These are phyloP conservation scores for Microcebus tavaratra DNA, from an alignment of 2,113 vertebrate genomes.

Conservation along the genomic window DNA sequence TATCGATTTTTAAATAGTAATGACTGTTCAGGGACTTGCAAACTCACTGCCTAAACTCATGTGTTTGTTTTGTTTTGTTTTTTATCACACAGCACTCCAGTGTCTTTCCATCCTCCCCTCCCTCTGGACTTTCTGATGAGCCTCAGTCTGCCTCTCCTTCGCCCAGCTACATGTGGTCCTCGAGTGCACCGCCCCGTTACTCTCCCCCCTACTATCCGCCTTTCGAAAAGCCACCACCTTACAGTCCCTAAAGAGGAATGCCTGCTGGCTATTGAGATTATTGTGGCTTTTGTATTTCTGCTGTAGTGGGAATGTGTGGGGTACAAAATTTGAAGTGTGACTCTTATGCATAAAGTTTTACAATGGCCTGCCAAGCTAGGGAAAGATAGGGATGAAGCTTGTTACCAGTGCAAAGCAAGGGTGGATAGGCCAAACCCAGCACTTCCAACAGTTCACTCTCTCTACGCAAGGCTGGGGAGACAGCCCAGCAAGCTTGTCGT, in stretches of 20 bases:
- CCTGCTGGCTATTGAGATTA: constrained; percentile 68
- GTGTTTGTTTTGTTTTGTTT: constrained; percentile 25
- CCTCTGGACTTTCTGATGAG: constrained; percentile 93
- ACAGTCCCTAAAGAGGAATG: constrained; percentile 89
- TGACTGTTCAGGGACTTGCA: background rate
- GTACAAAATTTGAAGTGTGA: constrained; percentile 63
- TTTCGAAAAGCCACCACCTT: constrained; percentile 98
- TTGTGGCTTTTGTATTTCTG: constrained; percentile 84
- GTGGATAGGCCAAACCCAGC: constrained; percentile 28
- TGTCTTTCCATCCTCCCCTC: constrained; percentile 91
- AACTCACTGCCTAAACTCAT: background rate
- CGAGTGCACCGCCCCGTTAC: constrained; percentile 93
- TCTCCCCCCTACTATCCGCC: constrained; percentile 96
- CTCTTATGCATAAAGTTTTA: constrained; percentile 58
- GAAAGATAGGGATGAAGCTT: constrained; percentile 53
- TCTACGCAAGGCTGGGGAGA: constrained; percentile 40
- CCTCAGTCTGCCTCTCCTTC: constrained; percentile 91
- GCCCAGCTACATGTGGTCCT: constrained; percentile 97
- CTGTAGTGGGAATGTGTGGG: constrained; percentile 78
- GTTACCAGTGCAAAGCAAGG: constrained; percentile 10
- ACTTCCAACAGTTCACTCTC: background rate
- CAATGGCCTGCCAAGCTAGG: constrained; percentile 49
- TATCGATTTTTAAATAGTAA: constrained; percentile 32
- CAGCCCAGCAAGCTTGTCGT: background rate
- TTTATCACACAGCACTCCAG: constrained; percentile 87